These are phyloP conservation scores for Brachyrhaphis roseni DNA, from an alignment of 2,797 vertebrate genomes.

Conservation along the genomic window DNA sequence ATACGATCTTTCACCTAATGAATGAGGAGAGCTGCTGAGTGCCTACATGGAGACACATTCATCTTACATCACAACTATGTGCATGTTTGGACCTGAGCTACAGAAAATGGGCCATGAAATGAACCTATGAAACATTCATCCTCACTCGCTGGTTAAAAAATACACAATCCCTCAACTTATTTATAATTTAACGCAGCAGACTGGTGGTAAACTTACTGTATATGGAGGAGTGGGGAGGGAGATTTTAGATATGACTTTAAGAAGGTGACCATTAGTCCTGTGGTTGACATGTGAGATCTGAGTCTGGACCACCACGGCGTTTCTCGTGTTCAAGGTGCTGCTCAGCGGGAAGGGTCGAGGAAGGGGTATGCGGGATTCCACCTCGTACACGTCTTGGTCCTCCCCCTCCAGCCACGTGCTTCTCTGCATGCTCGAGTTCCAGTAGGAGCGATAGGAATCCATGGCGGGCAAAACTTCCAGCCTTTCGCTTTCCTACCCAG, in stretches of 20 bases:
- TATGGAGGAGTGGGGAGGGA: slow-evolving; percentile 96
- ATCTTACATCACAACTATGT: slow-evolving; percentile 20
- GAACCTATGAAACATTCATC: slow-evolving; percentile 38
- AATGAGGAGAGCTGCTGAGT: slow-evolving; percentile 11
- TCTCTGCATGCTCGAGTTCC: slow-evolving; percentile 79
- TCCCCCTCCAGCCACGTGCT: slow-evolving; percentile 85
- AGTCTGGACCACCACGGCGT: slow-evolving; percentile 92
- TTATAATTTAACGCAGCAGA: slow-evolving; percentile 22
- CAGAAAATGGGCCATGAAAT: slow-evolving; percentile 23
- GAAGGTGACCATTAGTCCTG: slow-evolving; percentile 86
- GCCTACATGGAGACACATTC: slow-evolving; percentile 16
- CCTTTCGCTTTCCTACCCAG: slow-evolving; percentile 11
- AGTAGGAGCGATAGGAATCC: slow-evolving; percentile 89
- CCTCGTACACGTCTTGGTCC: slow-evolving; percentile 91
- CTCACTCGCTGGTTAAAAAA: slow-evolving; percentile 15
- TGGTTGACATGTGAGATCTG: slow-evolving; percentile 90
- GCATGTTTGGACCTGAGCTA: slow-evolving; percentile 30
- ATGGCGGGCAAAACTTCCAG: slow-evolving; percentile 66
- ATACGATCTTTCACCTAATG: slow-evolving; percentile 33
- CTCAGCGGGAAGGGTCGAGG: slow-evolving; percentile 89
- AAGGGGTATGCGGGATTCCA: slow-evolving; percentile 93
- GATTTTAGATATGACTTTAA: slow-evolving; percentile 95
- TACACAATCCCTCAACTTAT: neutral
- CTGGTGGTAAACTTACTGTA: slow-evolving; percentile 86
- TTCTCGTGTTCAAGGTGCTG: slow-evolving; percentile 86